Evolutionary conservation across 2,113 vertebrate species (phyloP).

Genomic region (Gadus chalcogrammus): DNA sequence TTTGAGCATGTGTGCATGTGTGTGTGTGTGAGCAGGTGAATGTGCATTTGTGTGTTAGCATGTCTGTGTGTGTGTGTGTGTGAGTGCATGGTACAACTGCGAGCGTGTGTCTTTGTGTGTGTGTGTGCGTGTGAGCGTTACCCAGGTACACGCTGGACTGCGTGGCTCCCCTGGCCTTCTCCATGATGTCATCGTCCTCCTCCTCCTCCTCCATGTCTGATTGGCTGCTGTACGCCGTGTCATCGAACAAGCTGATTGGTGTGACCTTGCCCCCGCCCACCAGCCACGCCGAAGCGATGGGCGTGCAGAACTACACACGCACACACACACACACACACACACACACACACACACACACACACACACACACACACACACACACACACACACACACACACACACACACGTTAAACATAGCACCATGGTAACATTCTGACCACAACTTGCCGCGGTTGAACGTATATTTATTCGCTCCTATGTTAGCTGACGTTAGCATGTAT

Average conservation of each 20-base stretch:
- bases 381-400: background rate
- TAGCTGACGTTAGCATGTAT: too few relatives aligned
- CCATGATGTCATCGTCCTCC: constrained; percentile 81
- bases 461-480: too few relatives aligned
- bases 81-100: too few relatives aligned
- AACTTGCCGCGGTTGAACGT: too few relatives aligned
- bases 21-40: background rate
- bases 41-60: too few relatives aligned
- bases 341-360: background rate
- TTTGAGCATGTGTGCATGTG: too few relatives aligned
- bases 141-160: constrained; percentile 95
- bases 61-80: too few relatives aligned
- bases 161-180: constrained; percentile 79
- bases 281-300: constrained; percentile 95
- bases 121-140: constrained; percentile 44
- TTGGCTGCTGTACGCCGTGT: constrained; percentile 80
- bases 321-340: background rate
- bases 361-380: background rate
- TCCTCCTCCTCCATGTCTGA: constrained; percentile 75
- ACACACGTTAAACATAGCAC: background rate
- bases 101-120: too few relatives aligned
- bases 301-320: constrained; percentile 86
- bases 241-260: constrained; percentile 93
- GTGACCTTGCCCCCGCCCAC: constrained; percentile 90
- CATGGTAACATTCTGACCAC: too few relatives aligned